A percentile compares a stretch with the other conserved stretches of the same genome.
Evolutionary conservation across 2,888 invertebrate species (phyloP).

Genomic region (Fabriciana adippe): DNA sequence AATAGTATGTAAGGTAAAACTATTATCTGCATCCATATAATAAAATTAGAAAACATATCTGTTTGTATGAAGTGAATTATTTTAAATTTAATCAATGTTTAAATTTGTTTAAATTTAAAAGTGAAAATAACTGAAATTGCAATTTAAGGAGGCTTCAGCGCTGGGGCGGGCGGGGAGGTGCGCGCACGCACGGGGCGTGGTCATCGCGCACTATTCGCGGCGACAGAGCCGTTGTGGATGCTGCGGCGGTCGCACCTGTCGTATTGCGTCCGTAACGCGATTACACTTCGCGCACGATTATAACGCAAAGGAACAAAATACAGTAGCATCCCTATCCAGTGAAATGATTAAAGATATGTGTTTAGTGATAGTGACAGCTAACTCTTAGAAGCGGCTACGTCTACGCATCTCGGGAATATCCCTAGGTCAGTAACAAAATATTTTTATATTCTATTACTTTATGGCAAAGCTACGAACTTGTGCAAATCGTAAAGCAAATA

Average conservation of each 20-base stretch:
- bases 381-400: slow-evolving; percentile 50
- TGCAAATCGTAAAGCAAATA: too few relatives aligned
- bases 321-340: slow-evolving; percentile 47
- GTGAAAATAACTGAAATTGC: slow-evolving; percentile 54
- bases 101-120: slow-evolving; percentile 17
- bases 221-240: slow-evolving; percentile 72
- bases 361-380: slow-evolving; percentile 63
- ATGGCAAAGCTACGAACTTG: too few relatives aligned
- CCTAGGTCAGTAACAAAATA: slow-evolving; percentile 68
- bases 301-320: slow-evolving; percentile 41
- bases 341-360: slow-evolving; percentile 65
- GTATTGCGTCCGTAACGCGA: slow-evolving; percentile 42
- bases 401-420: slow-evolving; percentile 63
- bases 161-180: slow-evolving; percentile 65
- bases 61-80: not conserved
- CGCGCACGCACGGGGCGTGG: slow-evolving; percentile 70
- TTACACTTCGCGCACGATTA: slow-evolving; percentile 48
- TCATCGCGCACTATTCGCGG: slow-evolving; percentile 45
- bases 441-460: slow-evolving; percentile 38
- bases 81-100: not conserved
- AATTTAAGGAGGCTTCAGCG: slow-evolving; percentile 59
- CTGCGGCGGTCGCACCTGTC: slow-evolving; percentile 74
- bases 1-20: too few relatives aligned
- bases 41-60: not conserved
- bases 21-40: not conserved